Conservation (phyloP, 2,113 vertebrate genomes). For the Carettochelys insculpta region DNA sequence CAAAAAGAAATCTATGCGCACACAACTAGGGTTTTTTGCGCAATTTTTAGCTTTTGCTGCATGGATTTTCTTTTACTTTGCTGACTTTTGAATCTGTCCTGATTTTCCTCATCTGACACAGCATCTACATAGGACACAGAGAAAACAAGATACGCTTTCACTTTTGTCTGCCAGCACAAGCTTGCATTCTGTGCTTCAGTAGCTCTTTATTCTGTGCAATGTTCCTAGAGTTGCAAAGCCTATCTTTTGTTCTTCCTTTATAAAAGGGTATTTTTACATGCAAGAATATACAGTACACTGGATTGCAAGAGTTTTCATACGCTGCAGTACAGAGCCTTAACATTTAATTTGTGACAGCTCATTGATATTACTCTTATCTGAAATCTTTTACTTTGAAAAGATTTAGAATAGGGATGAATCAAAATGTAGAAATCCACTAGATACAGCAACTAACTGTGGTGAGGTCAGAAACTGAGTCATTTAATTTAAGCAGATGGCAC, state of each 20-base stretch:
- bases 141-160: conserved; percentile 75
- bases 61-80: conserved; percentile 21
- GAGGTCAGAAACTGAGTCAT: conserved; percentile 29
- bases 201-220: conserved; percentile 74
- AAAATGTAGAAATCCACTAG: conserved; percentile 47
- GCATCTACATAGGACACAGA: conserved; percentile 65
- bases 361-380: conserved; percentile 6
- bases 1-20: conserved; percentile 29
- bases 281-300: conserved; percentile 69
- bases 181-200: conserved; percentile 75
- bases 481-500: conserved; percentile 38
- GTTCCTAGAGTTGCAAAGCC: conserved; percentile 71
- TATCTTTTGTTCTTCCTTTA: conserved; percentile 73
- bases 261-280: conserved; percentile 69
- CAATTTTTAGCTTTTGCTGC: background rate
- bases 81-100: conserved; percentile 61
- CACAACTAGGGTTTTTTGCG: background rate
- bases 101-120: conserved; percentile 72
- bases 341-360: conserved; percentile 40
- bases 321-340: conserved; percentile 36
- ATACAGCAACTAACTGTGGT: conserved; percentile 35
- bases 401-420: conserved; percentile 30
- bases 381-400: conserved; percentile 48
- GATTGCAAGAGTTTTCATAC: conserved; percentile 64
- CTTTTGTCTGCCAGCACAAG: conserved; percentile 74